phyloP scores from a whole-genome alignment of 1,140 invertebrate genomes.

The Rhagoletis pomonella region DNA sequence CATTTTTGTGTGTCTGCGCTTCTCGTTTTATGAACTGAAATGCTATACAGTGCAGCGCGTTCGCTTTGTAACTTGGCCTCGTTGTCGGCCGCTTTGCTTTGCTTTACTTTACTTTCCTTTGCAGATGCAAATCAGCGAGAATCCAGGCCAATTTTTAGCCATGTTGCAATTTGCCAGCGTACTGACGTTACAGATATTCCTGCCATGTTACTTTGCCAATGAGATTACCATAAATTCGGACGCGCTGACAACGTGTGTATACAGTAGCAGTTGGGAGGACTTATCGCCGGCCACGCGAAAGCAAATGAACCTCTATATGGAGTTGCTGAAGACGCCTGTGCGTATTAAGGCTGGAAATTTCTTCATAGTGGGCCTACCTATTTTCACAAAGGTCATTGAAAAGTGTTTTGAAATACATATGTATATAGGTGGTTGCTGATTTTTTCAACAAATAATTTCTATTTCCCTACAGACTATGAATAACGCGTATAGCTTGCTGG shows the following conservation, averaged over 20 bases:
- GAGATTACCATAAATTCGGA: conserved; percentile 66
- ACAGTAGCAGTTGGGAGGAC: conserved; percentile 66
- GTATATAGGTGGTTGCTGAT: background rate
- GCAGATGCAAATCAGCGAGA: conserved; percentile 56
- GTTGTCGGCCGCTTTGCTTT: background rate
- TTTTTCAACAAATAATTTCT: background rate
- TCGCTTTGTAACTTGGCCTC: background rate
- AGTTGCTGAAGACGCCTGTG: conserved; percentile 64
- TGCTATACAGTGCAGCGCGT: background rate
- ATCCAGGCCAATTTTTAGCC: conserved; percentile 66
- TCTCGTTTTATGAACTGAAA: background rate
- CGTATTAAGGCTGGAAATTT: conserved; percentile 65
- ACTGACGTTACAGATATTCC: conserved; percentile 67
- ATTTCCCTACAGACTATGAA: conserved; percentile 64
- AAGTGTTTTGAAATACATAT: background rate
- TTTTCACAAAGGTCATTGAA: conserved; percentile 65
- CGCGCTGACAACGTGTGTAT: conserved; percentile 64
- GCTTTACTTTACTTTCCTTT: conserved; percentile 3
- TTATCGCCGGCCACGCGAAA: conserved; percentile 58
- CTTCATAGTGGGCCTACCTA: conserved; percentile 67
- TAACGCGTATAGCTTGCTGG: conserved; percentile 70
- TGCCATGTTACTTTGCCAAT: conserved; percentile 69
- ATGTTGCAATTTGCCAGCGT: conserved; percentile 70
- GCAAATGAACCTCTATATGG: conserved; percentile 65
- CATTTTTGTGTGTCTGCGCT: background rate